Evolutionary conservation across 2,888 invertebrate species (phyloP).

Genomic region (Spisula solida): DNA sequence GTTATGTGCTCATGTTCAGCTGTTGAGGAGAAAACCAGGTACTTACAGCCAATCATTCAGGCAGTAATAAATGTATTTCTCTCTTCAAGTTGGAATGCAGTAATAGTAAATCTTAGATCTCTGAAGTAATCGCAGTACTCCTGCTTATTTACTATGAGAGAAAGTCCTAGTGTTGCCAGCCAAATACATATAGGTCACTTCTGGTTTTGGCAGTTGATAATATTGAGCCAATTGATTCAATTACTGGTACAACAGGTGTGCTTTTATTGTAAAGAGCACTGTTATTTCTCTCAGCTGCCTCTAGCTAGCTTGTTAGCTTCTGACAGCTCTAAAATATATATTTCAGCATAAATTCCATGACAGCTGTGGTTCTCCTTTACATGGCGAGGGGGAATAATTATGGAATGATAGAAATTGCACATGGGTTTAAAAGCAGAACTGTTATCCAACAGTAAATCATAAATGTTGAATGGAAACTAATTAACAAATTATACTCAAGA

Average conservation of each 20-base stretch:
- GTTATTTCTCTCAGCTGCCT: neutral
- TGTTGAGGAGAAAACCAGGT: neutral
- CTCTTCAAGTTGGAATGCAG: conserved; percentile 16
- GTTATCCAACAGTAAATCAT: neutral
- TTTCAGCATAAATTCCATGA: neutral
- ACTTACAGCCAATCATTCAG: neutral
- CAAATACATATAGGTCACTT: neutral
- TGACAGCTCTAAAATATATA: neutral
- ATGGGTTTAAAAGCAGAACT: neutral
- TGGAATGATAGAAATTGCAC: neutral
- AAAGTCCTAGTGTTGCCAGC: neutral
- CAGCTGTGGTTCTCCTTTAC: conserved; percentile 15
- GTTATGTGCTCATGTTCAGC: neutral
- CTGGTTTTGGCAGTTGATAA: neutral
- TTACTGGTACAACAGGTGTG: neutral
- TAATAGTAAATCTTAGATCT: neutral
- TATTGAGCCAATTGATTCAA: conserved; percentile 2
- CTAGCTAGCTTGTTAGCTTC: neutral
- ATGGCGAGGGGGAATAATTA: neutral
- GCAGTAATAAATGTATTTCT: neutral
- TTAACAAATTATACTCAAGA: neutral
- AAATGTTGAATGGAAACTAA: neutral
- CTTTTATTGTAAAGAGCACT: neutral
- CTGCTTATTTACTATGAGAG: neutral
- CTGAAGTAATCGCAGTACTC: neutral